Base-by-base conservation (phyloP, 2,888 invertebrate genomes). In the Trachelus stipa region DNA sequence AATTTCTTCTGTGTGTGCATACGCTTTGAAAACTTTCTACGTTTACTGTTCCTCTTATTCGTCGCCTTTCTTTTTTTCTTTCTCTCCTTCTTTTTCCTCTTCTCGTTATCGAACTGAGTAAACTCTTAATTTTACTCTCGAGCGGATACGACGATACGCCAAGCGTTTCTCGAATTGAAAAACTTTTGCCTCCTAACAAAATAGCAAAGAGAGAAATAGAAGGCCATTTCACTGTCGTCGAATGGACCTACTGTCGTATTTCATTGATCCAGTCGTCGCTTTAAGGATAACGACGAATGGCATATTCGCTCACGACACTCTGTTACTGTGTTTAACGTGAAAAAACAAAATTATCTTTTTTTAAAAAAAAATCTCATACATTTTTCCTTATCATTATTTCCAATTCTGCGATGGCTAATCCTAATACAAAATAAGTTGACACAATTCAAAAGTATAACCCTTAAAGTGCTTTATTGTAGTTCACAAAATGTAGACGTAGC, bases 151-250 rank as follows among this genome's bases (percentile, higher is more conserved):
- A 68, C n/a, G 30, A 33, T 73, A 73, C 73, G 56, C 31, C 12
- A 30, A 12, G 71, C 71, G 30, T 68, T 56, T 56, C 40, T 56
- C 15, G 73, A 56, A 76, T 73, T 76, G 78, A 76, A 75, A 76
- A 78, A 78, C 73, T 37, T 40, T 33, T 73, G 68, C 71, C 73
- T 74, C 74, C 71, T 74, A 74, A 77, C 74, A 75, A 75, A 77
- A 77, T 77, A 34, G 15, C 23, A 9, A 56, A 56, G 40, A 56
- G 6, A 23, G 40, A 56, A 23, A 12, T 12, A 37, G 4, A 37
- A 12, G 6, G 15, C 40, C 40, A 23, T 56, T 56, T 6, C 6
- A 15, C 23, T 56, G 40, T 15, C 23, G 40, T 56, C 23, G 40
- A 15, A 56, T 56, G 40, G 40, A 56, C 40, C 40, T 23, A 0